Evolutionary conservation across 1,140 invertebrate genomes (phyloP).

Genomic region (Neotoxoptera formosana): DNA sequence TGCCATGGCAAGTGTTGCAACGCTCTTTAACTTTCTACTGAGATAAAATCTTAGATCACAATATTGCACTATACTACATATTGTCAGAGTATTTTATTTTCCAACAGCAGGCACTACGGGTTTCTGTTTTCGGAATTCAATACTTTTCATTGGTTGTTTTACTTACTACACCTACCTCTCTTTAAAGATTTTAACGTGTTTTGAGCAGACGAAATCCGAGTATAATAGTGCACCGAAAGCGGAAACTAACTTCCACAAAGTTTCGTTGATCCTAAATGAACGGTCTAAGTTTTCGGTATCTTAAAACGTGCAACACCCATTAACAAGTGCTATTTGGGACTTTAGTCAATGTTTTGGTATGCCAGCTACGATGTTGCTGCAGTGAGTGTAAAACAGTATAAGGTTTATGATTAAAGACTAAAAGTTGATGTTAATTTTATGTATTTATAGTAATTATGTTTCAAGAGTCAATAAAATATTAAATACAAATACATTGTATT

Average conservation of each 20-base stretch:
- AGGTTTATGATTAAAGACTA: background rate
- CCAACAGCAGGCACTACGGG: background rate
- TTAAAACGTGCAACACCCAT: constrained; percentile 28
- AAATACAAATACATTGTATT: background rate
- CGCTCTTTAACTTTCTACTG: background rate
- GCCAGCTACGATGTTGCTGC: background rate
- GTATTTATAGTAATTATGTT: background rate
- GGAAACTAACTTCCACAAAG: constrained; percentile 47
- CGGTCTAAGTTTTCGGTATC: constrained; percentile 35
- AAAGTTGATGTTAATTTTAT: background rate
- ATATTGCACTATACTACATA: background rate
- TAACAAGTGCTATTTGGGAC: constrained; percentile 45
- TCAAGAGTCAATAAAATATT: background rate
- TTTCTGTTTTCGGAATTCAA: background rate
- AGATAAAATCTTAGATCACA: background rate
- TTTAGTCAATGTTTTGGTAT: constrained; percentile 14
- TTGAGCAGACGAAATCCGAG: background rate
- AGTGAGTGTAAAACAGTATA: background rate
- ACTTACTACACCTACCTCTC: background rate
- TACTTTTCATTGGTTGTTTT: background rate
- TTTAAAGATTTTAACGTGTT: constrained; percentile 11
- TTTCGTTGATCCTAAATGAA: constrained; percentile 36
- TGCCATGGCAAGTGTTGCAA: background rate
- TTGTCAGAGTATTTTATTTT: background rate
- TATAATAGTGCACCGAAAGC: constrained; percentile 24